phyloP scores from a whole-genome alignment of 2,888 invertebrate species.

The Parnassius mnemosyne region DNA sequence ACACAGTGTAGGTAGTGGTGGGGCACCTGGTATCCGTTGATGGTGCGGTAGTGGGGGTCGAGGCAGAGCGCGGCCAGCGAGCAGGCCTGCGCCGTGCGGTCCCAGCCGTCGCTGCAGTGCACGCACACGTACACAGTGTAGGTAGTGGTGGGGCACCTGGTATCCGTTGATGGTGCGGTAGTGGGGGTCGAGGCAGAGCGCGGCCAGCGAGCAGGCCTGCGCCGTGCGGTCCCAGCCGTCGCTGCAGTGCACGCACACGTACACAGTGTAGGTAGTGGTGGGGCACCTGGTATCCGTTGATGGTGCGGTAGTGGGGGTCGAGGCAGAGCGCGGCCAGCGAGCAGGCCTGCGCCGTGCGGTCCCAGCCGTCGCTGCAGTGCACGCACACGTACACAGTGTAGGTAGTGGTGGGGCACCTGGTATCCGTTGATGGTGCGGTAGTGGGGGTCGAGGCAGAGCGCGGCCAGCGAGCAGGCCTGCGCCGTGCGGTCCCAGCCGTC shows the following conservation, averaged over 20 bases:
- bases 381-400: constrained; percentile 86
- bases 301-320: constrained; percentile 97
- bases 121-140: constrained; percentile 86
- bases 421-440: constrained; percentile 98
- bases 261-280: background rate
- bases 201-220: constrained; percentile 98
- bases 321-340: constrained; percentile 96
- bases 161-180: constrained; percentile 98
- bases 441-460: constrained; percentile 95
- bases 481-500: constrained; percentile 99
- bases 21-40: constrained; percentile 93
- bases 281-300: constrained; percentile 93
- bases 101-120: constrained; percentile 99
- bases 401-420: constrained; percentile 79
- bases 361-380: constrained; percentile 99
- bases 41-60: constrained; percentile 97
- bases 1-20: background rate
- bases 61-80: constrained; percentile 96
- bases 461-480: constrained; percentile 98
- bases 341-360: constrained; percentile 98
- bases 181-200: constrained; percentile 95
- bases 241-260: constrained; percentile 98
- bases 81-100: constrained; percentile 98
- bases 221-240: constrained; percentile 99
- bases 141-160: constrained; percentile 79